A percentile compares a stretch with the other conserved stretches of the same genome.
Evolutionary conservation across 1,140 invertebrate species (phyloP).

Genomic region (Eueides isabella): DNA sequence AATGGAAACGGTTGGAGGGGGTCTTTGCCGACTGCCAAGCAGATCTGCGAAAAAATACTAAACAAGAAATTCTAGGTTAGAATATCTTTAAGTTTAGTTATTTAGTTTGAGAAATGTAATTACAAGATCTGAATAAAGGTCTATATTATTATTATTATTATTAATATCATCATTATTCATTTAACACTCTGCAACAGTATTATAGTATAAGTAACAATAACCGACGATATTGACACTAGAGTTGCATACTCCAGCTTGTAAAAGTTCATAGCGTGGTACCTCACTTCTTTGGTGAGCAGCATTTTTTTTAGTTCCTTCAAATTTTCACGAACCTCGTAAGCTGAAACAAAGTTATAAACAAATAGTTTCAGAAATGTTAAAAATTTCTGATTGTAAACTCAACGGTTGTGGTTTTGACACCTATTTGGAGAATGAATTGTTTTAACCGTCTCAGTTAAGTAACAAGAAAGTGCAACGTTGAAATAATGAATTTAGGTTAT

Average conservation of each 20-base stretch:
- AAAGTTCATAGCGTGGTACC: slow-evolving; percentile 52
- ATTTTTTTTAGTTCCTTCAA: slow-evolving; percentile 15
- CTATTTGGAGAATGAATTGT: too few species aligned
- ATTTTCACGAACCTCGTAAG: slow-evolving; percentile 3
- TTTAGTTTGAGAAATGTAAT: too few species aligned
- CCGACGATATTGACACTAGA: slow-evolving; percentile 49
- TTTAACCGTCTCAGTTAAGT: too few species aligned
- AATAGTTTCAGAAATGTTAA: too few species aligned
- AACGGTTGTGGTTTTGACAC: too few species aligned
- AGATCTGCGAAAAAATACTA: background rate
- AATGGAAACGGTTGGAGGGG: slow-evolving; percentile 3
- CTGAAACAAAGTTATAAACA: slow-evolving; percentile 8
- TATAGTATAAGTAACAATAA: slow-evolving; percentile 56
- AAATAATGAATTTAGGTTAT: too few species aligned
- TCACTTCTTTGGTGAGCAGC: slow-evolving; percentile 36
- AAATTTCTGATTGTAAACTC: too few species aligned
- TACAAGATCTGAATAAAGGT: too few species aligned
- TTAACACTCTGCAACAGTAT: slow-evolving; percentile 53
- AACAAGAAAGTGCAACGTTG: too few species aligned
- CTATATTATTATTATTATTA: too few species aligned
- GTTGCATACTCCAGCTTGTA: slow-evolving; percentile 49
- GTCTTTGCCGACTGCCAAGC: background rate
- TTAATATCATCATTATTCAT: too few species aligned
- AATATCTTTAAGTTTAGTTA: too few species aligned
- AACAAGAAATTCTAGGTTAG: background rate